Percentiles rank a stretch among this genome's conserved stretches.
These are phyloP conservation scores for Drosophila macrothrix DNA, from an alignment of 2,888 invertebrate species.

Conservation along the genomic window DNA sequence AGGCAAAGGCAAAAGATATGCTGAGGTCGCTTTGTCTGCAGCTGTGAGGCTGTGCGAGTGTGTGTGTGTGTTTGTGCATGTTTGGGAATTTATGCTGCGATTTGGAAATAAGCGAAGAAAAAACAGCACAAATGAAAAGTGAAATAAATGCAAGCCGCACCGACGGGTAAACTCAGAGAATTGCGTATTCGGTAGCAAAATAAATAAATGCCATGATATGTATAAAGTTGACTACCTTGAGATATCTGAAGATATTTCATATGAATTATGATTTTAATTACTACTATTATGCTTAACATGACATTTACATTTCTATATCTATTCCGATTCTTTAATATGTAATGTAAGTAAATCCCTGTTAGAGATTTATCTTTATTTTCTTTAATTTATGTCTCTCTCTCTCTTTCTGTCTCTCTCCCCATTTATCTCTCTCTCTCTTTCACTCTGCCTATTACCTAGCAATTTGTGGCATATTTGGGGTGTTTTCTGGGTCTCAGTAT, in stretches of 20 bases:
- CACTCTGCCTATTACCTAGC: not conserved
- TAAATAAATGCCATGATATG: conserved; percentile 20
- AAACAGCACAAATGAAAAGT: conserved; percentile 37
- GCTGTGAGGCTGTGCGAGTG: conserved; percentile 14
- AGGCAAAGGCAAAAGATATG: conserved; percentile 44
- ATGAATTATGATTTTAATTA: not conserved
- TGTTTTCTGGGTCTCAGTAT: not conserved
- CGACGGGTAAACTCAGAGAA: conserved; percentile 41
- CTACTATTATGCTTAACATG: not conserved
- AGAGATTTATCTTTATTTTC: not conserved
- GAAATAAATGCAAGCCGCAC: conserved; percentile 57
- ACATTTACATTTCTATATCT: not conserved
- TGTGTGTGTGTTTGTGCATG: conserved; percentile 36
- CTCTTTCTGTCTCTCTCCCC: not conserved
- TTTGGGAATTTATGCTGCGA: conserved; percentile 73
- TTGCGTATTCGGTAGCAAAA: conserved; percentile 54
- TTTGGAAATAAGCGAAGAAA: conserved; percentile 46
- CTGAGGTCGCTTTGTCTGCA: conserved; percentile 51
- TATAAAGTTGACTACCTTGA: not conserved
- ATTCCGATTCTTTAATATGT: not conserved
- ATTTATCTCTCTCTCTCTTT: not conserved
- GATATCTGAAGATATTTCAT: not conserved
- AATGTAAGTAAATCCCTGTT: not conserved
- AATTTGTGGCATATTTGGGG: not conserved
- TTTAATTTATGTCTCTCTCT: not conserved